These are phyloP conservation scores for Atta colombica DNA, from an alignment of 1,140 invertebrate genomes.

Conservation along the genomic window DNA sequence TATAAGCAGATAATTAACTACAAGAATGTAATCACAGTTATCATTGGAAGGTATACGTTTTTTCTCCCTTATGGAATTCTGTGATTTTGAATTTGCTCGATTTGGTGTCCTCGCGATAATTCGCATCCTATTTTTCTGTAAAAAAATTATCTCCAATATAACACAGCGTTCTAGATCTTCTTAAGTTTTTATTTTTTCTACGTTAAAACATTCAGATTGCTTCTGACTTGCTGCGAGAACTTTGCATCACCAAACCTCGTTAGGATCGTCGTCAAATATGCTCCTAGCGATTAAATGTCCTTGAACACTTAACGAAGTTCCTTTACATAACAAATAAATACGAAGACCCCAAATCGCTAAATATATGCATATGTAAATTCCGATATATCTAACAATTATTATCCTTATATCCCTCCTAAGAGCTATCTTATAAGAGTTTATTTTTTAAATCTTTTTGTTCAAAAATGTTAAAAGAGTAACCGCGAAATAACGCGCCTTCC, in stretches of 20 bases:
- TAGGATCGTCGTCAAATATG: constrained; percentile 31
- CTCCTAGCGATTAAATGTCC: constrained; percentile 36
- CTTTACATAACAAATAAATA: constrained; percentile 47
- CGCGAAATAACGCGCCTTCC: constrained; percentile 67
- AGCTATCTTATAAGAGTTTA: not conserved
- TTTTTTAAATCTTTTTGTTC: constrained; percentile 26
- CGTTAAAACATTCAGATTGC: constrained; percentile 32
- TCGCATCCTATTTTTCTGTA: constrained; percentile 7
- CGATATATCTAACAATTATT: constrained; percentile 48
- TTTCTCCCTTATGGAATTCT: constrained; percentile 39
- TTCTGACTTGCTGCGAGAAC: constrained; percentile 27
- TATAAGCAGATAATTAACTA: constrained; percentile 71
- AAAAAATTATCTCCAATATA: constrained; percentile 6
- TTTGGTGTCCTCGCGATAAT: constrained; percentile 38
- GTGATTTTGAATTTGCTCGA: constrained; percentile 17
- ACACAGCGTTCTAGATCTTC: constrained; percentile 24
- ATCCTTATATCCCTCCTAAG: constrained; percentile 20
- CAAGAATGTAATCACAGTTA: constrained; percentile 74
- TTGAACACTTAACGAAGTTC: constrained; percentile 52
- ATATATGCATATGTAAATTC: constrained; percentile 37
- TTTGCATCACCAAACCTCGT: constrained; percentile 8
- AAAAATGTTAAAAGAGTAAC: constrained; percentile 3
- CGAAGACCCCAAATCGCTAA: constrained; percentile 45
- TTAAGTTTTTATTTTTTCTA: constrained; percentile 7
- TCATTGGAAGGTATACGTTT: constrained; percentile 75